phyloP scores from a whole-genome alignment of 2,888 invertebrate species.

The Apamea sordens region DNA sequence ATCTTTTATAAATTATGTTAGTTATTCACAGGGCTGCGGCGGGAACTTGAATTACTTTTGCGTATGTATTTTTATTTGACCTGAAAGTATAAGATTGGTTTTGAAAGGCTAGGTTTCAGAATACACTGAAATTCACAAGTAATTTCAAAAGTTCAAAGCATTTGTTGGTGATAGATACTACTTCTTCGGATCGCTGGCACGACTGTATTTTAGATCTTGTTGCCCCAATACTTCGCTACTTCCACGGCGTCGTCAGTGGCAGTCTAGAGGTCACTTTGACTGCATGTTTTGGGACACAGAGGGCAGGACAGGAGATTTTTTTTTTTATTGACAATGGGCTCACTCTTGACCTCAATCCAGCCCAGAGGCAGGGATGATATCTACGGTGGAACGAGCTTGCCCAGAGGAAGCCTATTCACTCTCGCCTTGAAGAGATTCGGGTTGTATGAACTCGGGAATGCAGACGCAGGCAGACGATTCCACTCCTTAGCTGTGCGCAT shows the following conservation, averaged over 20 bases:
- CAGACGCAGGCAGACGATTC: too few species aligned
- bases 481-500: too few species aligned
- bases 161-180: background rate
- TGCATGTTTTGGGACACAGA: background rate
- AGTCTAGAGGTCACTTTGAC: background rate
- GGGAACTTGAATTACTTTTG: constrained; percentile 56
- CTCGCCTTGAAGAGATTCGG: too few species aligned
- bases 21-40: constrained; percentile 13
- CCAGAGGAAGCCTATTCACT: too few species aligned
- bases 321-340: too few species aligned
- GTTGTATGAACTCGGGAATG: too few species aligned
- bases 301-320: background rate
- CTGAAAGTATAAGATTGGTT: constrained; percentile 11
- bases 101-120: background rate
- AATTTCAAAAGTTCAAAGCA: background rate
- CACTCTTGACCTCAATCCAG: too few species aligned
- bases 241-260: background rate
- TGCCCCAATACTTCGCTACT: background rate
- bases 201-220: too few species aligned
- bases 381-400: too few species aligned
- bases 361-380: too few species aligned
- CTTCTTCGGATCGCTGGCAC: too few species aligned
- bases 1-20: constrained; percentile 49
- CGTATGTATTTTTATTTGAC: constrained; percentile 32
- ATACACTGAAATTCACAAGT: background rate